phyloP scores from a whole-genome alignment of 2,888 invertebrate species.

The Desoria tigrina region DNA sequence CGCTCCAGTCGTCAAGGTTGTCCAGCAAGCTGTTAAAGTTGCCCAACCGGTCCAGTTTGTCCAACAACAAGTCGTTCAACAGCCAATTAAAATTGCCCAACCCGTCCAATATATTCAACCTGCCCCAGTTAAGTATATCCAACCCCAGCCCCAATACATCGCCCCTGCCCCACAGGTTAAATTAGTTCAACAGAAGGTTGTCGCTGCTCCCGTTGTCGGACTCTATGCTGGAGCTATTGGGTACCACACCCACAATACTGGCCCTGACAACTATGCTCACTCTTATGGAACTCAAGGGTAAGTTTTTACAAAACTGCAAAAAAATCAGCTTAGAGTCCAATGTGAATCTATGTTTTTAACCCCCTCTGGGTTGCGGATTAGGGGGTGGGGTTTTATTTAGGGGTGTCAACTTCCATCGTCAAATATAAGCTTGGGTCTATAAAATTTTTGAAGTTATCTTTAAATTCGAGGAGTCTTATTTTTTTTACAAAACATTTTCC shows the following conservation, averaged over 20 bases:
- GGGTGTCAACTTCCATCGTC: not conserved
- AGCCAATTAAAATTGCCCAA: conserved; percentile 8
- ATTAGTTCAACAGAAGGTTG: conserved; percentile 13
- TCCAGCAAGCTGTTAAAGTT: conserved; percentile 1
- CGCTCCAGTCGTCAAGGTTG: conserved; percentile 18
- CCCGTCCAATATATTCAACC: conserved; percentile 13
- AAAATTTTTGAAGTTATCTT: too few species aligned
- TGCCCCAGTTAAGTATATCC: conserved; percentile 7
- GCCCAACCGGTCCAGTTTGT: conserved; percentile 17
- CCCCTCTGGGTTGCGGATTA: too few species aligned
- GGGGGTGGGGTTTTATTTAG: too few species aligned
- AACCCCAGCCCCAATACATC: conserved; percentile 9
- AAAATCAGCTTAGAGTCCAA: not conserved
- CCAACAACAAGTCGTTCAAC: conserved; percentile 18
- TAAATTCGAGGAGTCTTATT: too few species aligned
- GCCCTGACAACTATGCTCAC: conserved; percentile 31
- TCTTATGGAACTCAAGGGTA: conserved; percentile 41
- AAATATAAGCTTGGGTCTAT: too few species aligned
- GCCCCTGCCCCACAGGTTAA: conserved; percentile 16
- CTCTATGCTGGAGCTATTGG: conserved; percentile 43
- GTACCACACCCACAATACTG: conserved; percentile 31
- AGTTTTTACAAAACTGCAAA: not conserved
- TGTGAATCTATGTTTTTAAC: not conserved
- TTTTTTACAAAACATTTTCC: too few species aligned
- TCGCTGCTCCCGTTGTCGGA: conserved; percentile 17